Base-by-base conservation (phyloP, 2,888 invertebrate species). In the Agriopis leucophaearia region DNA sequence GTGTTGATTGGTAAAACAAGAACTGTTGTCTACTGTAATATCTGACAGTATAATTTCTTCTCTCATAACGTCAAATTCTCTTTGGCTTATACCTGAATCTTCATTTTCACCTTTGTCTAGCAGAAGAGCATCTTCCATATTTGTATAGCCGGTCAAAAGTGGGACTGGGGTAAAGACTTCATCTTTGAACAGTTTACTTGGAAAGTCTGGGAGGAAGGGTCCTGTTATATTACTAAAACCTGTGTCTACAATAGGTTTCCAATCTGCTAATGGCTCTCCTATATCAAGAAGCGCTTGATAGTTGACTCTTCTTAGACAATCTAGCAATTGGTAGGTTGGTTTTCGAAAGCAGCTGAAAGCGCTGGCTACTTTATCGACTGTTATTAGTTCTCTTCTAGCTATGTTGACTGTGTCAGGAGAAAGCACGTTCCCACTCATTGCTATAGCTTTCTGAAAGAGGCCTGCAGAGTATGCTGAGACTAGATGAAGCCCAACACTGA, bases 81-180 rank as follows among this genome's bases (percentile, higher is more conserved):
- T 89, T 71, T 92, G 90, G 71, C 95, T 95, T 42, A 97, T 92
- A 12, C 95, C 95, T 3, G 95, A 94, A 45, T 96, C 95, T 57
- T 95, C 94, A 56, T 94, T 85, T 57, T 95, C 94, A 55, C 94
- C 86, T 57, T 95, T 95, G 50, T 95, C 92, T 35, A 95, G 84
- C n/a, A 95, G 93, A 1, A 97, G 84, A 8, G 96, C 96, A 76
- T 97, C 96, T 88, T 97, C 97, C 96, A 97, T 97, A 76, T 96
- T 96, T 0, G 97, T 97, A 77, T 96, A 97, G 0, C 97, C 97
- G n/a, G 96, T 95, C 75, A 97, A 85, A 13, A 97, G 80, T 0
- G 97, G 97, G 0, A 97, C 96, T 63, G 96, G 95, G 66, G 95
- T 94, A 72, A 95, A 95, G 40, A 94, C 94, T 10, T 95, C 96